A percentile compares a stretch with the other conserved stretches of the same genome.
These are phyloP conservation scores for Champsocephalus esox DNA, from an alignment of 2,797 vertebrate species.

Conservation along the genomic window DNA sequence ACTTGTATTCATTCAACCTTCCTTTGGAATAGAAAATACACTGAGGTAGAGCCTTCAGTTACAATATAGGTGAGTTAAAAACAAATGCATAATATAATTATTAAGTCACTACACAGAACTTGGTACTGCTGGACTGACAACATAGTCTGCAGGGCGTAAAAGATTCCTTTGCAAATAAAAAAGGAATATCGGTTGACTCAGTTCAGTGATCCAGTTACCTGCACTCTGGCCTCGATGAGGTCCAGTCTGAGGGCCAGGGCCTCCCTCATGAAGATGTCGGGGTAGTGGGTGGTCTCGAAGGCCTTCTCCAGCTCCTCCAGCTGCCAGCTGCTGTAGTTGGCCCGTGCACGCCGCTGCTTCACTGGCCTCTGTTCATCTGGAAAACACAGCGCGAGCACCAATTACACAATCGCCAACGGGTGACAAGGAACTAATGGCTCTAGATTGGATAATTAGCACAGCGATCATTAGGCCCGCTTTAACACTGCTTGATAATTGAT, in stretches of 20 bases:
- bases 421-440: conserved; percentile 87
- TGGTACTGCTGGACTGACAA: background rate
- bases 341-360: conserved; percentile 89
- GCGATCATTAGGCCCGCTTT: conserved; percentile 84
- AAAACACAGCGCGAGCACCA: conserved; percentile 81
- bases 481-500: conserved; percentile 86
- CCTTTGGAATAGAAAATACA: too few relatives aligned
- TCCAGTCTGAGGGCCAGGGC: conserved; percentile 89
- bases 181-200: conserved; percentile 5
- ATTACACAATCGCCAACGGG: conserved; percentile 85
- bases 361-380: conserved; percentile 90
- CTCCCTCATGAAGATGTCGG: conserved; percentile 90
- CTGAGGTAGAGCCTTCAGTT: too few relatives aligned
- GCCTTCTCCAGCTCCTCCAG: conserved; percentile 91
- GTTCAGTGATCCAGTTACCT: conserved; percentile 72
- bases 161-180: conserved; percentile 3
- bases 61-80: too few relatives aligned
- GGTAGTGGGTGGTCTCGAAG: conserved; percentile 89
- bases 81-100: background rate
- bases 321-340: conserved; percentile 93
- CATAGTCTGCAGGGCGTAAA: background rate
- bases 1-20: background rate
- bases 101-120: background rate
- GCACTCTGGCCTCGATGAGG: conserved; percentile 89
- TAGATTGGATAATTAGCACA: conserved; percentile 86